Conservation (phyloP, 1,140 invertebrate species). For the Onthophagus taurus region DNA sequence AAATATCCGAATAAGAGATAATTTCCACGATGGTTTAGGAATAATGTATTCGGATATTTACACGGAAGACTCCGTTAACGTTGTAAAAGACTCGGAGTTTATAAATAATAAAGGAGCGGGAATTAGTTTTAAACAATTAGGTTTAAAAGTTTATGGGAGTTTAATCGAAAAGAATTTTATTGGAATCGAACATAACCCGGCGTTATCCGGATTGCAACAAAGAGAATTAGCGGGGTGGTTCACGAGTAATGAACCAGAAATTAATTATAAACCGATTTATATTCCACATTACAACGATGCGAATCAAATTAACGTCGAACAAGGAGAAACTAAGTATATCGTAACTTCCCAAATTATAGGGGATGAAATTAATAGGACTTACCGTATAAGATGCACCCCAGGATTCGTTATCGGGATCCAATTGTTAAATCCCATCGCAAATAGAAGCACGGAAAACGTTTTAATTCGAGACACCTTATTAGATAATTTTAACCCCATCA, state of each 20-base stretch:
- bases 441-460: constrained; percentile 74
- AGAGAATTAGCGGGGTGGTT: constrained; percentile 91
- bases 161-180: constrained; percentile 75
- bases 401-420: constrained; percentile 73
- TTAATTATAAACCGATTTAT: constrained; percentile 57
- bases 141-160: constrained; percentile 66
- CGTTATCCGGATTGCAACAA: constrained; percentile 72
- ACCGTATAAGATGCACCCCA: constrained; percentile 56
- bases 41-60: constrained; percentile 84
- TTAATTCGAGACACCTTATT: constrained; percentile 67
- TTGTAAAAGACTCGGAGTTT: constrained; percentile 82
- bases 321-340: constrained; percentile 67
- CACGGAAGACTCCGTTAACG: constrained; percentile 73
- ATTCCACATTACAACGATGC: constrained; percentile 49
- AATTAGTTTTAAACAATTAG: constrained; percentile 79
- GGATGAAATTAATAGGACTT: constrained; percentile 47
- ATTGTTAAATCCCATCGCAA: constrained; percentile 78
- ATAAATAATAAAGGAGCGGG: constrained; percentile 78
- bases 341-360: constrained; percentile 56
- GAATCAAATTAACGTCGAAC: constrained; percentile 52
- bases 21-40: constrained; percentile 80
- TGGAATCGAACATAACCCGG: constrained; percentile 89
- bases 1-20: constrained; percentile 68
- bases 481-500: too few species aligned
- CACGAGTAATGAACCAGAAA: constrained; percentile 56